phyloP scores from a whole-genome alignment of 2,797 vertebrate genomes.

The Pseudopleuronectes americanus region DNA sequence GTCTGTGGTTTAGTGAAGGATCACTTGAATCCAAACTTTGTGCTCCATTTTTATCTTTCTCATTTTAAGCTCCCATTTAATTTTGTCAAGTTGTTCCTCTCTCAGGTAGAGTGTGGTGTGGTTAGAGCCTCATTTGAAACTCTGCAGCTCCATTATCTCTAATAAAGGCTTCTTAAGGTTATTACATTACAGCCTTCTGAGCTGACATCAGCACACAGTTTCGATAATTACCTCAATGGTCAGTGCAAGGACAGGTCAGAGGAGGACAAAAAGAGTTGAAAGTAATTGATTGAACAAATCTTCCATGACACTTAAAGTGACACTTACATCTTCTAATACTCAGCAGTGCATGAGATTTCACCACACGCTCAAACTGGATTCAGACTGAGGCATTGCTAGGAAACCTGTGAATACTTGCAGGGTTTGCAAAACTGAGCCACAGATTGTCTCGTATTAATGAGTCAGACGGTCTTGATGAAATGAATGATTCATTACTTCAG shows the following conservation, averaged over 20 bases:
- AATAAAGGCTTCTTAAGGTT: constrained; percentile 60
- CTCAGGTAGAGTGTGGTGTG: constrained; percentile 27
- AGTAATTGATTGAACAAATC: constrained; percentile 10
- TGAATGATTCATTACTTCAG: constrained; percentile 14
- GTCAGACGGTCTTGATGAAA: constrained; percentile 20
- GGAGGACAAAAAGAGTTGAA: constrained; percentile 24
- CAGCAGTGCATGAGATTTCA: constrained; percentile 12
- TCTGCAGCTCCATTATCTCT: constrained; percentile 55
- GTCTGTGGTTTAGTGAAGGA: neutral
- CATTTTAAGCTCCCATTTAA: constrained; percentile 17
- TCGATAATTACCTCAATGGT: constrained; percentile 52
- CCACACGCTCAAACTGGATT: constrained; percentile 17
- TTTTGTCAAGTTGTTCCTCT: constrained; percentile 9
- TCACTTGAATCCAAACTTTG: neutral
- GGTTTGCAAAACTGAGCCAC: constrained; percentile 29
- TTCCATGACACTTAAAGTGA: constrained; percentile 14
- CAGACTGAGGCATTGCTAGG: constrained; percentile 4
- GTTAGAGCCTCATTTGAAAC: constrained; percentile 44
- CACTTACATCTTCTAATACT: neutral
- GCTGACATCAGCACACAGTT: constrained; percentile 40
- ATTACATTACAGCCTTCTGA: constrained; percentile 52
- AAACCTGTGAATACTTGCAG: constrained; percentile 12
- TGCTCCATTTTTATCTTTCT: neutral
- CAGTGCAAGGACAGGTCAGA: constrained; percentile 48
- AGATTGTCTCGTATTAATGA: constrained; percentile 18